These are phyloP conservation scores for Microcebus lehilahytsara DNA, from an alignment of 2,113 vertebrate species.

Conservation along the genomic window DNA sequence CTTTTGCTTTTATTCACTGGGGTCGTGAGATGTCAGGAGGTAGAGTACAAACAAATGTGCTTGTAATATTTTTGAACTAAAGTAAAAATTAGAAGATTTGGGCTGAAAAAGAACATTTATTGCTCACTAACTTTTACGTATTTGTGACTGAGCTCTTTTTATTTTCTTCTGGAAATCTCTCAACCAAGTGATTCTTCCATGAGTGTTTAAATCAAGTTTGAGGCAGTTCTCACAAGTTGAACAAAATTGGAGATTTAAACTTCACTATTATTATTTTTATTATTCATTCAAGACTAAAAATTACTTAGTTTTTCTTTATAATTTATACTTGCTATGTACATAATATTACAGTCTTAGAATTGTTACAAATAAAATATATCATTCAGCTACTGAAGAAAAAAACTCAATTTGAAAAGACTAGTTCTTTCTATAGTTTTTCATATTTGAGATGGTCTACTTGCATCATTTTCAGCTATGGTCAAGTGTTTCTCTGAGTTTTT, in stretches of 20 bases:
- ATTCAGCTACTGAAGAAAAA: not conserved
- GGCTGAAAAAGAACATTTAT: not conserved
- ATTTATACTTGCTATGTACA: not conserved
- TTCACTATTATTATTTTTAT: not conserved
- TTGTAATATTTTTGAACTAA: not conserved
- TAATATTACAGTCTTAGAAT: not conserved
- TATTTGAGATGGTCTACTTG: not conserved
- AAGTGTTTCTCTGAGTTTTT: not conserved
- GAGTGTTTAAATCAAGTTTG: not conserved
- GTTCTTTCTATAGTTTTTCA: not conserved
- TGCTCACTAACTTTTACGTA: not conserved
- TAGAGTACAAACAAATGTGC: not conserved
- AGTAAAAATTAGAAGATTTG: not conserved
- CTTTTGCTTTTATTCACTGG: not conserved
- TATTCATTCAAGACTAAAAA: not conserved
- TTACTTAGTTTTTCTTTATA: not conserved
- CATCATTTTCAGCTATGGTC: not conserved
- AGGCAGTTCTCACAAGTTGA: not conserved
- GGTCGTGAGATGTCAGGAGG: not conserved
- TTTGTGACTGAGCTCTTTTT: not conserved
- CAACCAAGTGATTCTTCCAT: not conserved
- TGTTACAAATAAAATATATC: not conserved
- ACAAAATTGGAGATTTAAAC: not conserved
- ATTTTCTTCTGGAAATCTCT: not conserved
- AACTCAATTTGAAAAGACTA: not conserved